Evolutionary conservation across 2,113 vertebrate species (phyloP).

Genomic region (Coturnix japonica): DNA sequence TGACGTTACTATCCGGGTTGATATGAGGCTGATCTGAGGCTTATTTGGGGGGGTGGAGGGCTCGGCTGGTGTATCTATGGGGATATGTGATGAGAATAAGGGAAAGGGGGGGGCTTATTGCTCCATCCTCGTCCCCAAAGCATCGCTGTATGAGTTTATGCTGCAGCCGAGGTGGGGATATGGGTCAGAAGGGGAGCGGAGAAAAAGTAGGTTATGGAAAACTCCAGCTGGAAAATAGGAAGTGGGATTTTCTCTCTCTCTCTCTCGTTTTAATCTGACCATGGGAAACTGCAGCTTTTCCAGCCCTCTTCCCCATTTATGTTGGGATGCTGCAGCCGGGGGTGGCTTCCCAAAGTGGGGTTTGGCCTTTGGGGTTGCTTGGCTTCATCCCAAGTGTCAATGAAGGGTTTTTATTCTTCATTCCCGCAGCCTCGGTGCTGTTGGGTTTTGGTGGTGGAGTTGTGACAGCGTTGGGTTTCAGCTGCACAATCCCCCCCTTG

Average conservation of each 20-base stretch:
- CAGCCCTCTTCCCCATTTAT: neutral
- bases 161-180: neutral
- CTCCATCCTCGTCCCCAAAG: fast-evolving
- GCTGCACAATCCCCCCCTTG: neutral
- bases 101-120: fast-evolving
- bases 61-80: neutral
- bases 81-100: neutral
- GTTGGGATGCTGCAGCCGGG: neutral
- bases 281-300: neutral
- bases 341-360: neutral
- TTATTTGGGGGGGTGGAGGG: neutral
- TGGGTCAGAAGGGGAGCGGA: neutral
- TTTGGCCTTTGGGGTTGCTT: fast-evolving
- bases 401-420: fast-evolving
- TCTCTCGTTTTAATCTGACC: neutral
- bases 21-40: no score
- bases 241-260: fast-evolving
- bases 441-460: no score
- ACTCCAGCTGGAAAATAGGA: neutral
- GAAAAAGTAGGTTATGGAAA: slow-evolving; percentile 25
- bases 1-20: no score
- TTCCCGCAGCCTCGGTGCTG: fast-evolving
- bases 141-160: no score
- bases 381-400: fast-evolving
- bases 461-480: fast-evolving